Percentiles rank a stretch among this genome's conserved stretches.
Conservation (phyloP, 2,797 vertebrate genomes). For the Lacerta viridis region DNA sequence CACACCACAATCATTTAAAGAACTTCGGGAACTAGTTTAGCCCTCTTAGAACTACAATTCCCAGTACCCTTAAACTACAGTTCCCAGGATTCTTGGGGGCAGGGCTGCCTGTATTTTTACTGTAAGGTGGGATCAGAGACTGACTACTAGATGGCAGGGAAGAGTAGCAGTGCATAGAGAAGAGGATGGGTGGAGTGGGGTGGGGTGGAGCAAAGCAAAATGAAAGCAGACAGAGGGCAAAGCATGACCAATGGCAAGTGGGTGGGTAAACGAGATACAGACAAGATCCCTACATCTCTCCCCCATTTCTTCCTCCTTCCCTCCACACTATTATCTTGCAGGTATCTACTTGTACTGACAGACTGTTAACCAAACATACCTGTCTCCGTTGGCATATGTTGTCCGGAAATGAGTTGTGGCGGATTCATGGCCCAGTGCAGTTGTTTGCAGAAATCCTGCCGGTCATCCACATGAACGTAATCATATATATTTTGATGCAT, state of each 20-base stretch:
- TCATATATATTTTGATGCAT: conserved; percentile 98
- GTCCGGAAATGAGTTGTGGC: conserved; percentile 81
- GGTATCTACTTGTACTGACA: conserved; percentile 42
- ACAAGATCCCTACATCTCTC: not conserved
- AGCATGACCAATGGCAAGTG: not conserved
- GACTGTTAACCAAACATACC: conserved; percentile 71
- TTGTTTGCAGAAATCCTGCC: conserved; percentile 93
- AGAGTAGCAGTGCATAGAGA: too few species aligned
- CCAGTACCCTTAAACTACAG: too few species aligned
- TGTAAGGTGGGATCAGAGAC: too few species aligned
- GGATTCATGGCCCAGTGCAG: conserved; percentile 99
- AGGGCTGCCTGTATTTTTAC: too few species aligned
- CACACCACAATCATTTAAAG: too few species aligned
- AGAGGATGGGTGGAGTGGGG: not conserved
- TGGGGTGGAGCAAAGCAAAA: not conserved
- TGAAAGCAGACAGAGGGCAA: not conserved
- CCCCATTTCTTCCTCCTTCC: not conserved
- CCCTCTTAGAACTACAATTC: too few species aligned
- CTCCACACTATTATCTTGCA: not conserved
- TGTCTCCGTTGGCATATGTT: conserved; percentile 81
- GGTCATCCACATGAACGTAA: conserved; percentile 97
- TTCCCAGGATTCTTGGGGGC: too few species aligned
- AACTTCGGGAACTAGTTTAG: too few species aligned
- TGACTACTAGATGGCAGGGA: too few species aligned
- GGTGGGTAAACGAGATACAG: not conserved